These are phyloP conservation scores for Drosophila teissieri DNA, from an alignment of 1,140 invertebrate species.

Conservation along the genomic window DNA sequence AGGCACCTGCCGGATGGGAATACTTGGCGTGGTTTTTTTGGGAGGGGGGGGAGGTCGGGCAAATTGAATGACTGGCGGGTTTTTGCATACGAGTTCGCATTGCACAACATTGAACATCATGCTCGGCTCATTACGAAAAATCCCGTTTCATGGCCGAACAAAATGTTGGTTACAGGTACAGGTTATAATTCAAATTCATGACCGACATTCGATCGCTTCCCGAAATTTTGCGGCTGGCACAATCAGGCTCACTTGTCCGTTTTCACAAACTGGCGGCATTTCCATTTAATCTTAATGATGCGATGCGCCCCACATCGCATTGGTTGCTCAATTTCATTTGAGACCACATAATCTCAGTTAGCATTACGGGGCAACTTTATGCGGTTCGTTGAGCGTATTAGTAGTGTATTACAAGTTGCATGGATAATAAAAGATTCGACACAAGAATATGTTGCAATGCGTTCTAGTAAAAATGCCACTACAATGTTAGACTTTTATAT, in stretches of 20 bases:
- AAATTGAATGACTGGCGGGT: slow-evolving; percentile 73
- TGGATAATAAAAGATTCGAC: too few relatives aligned
- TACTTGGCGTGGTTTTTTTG: slow-evolving; percentile 4
- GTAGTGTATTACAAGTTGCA: background rate
- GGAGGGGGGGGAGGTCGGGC: slow-evolving; percentile 1
- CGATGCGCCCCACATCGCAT: background rate
- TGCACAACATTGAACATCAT: slow-evolving; percentile 57
- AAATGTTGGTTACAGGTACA: slow-evolving; percentile 32
- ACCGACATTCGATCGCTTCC: slow-evolving; percentile 36
- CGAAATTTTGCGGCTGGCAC: slow-evolving; percentile 5
- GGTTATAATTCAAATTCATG: slow-evolving; percentile 52
- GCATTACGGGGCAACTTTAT: background rate
- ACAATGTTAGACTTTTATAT: too few relatives aligned
- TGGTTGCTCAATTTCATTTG: background rate
- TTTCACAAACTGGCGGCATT: background rate
- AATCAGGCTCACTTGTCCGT: slow-evolving; percentile 24
- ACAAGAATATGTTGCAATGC: too few relatives aligned
- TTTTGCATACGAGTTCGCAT: slow-evolving; percentile 32
- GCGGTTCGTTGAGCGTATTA: background rate
- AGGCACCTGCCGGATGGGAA: slow-evolving; percentile 9
- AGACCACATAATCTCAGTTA: background rate
- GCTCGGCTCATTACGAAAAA: slow-evolving; percentile 71
- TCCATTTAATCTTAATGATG: slow-evolving; percentile 3
- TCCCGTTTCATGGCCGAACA: slow-evolving; percentile 45
- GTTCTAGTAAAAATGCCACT: too few relatives aligned